phyloP scores from a whole-genome alignment of 2,797 vertebrate species.

The Acipenser transmontanus region DNA sequence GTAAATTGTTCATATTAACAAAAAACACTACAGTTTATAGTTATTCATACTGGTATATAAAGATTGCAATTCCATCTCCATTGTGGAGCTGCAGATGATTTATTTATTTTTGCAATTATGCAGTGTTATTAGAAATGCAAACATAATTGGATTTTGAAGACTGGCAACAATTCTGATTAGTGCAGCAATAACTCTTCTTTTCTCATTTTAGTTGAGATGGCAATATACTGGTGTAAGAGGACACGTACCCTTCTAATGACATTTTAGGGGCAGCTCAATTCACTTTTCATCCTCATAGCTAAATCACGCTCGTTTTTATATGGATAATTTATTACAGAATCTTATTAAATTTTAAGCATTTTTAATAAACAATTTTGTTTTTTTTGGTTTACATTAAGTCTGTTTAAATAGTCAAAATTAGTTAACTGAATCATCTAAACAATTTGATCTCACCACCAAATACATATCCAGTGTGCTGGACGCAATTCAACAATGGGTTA shows the following conservation, averaged over 20 bases:
- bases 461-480: too few relatives aligned
- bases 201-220: conserved; percentile 47
- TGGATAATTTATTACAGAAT: conserved; percentile 64
- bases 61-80: conserved; percentile 71
- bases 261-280: conserved; percentile 21
- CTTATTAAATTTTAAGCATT: conserved; percentile 40
- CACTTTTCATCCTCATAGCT: conserved; percentile 16
- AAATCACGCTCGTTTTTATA: conserved; percentile 37
- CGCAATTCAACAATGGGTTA: too few relatives aligned
- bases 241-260: conserved; percentile 36
- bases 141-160: conserved; percentile 84
- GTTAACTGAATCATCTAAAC: too few relatives aligned
- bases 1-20: not conserved
- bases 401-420: too few relatives aligned
- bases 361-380: too few relatives aligned
- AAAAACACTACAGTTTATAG: conserved; percentile 12
- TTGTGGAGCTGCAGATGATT: conserved; percentile 79
- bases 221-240: conserved; percentile 21
- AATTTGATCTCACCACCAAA: too few relatives aligned
- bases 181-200: conserved; percentile 63
- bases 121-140: conserved; percentile 85
- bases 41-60: conserved; percentile 57
- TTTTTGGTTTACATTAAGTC: too few relatives aligned
- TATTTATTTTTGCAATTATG: conserved; percentile 94
- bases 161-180: conserved; percentile 70